Evolutionary conservation across 23 tunicate species (phyloP), one percentile per base, ranked within the genome.

Genomic region (Phallusia fumigata): DNA sequence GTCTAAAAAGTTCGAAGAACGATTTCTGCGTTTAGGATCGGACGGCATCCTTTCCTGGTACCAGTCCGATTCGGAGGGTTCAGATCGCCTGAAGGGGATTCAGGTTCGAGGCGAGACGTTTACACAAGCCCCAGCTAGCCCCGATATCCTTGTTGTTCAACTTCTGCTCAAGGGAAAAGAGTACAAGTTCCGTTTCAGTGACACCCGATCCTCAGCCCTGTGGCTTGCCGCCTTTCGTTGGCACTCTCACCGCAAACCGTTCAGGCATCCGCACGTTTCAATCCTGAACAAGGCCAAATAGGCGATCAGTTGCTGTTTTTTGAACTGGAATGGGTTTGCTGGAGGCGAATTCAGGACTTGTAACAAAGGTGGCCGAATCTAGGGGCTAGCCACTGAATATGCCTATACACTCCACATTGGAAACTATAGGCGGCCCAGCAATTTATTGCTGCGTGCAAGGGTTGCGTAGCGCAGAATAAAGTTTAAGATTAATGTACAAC

Each of bases 131-230:
- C 69, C 69, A 16, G 69, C 69, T 3, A 58, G 13, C 28, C 69
- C 69, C 16, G 69, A 58, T 1, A 58, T 58, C 69, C 69, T 58
- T 24, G 69, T 58, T 24, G 69, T 58, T 13, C 69, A 58, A 58
- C 69, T 58, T 58, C 16, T 58, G 69, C 69, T 58, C 15, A 58
- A 58, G 69, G 69, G 69, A 8, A 58, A 58, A 58, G 69, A 58
- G 28, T 58, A 58, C 28, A 58, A 58, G 28, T 58, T 58, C 16
- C 69, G 69, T 21, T 58, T 58, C 13, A 6, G 69, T 24, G 69
- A 58, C 69, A 1, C 69, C 69, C 11, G 69, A 22, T 6, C 69
- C 28, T 11, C 69, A 16, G 11, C 69, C 5, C 69, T 58, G 15
- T 58, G 69, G 69, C 69, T 58, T 24, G 69, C 69, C 28, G 69